These are phyloP conservation scores for Heliocidaris tuberculata DNA, from an alignment of 35 echinoderm and acorn worm genomes.

Conservation along the genomic window DNA sequence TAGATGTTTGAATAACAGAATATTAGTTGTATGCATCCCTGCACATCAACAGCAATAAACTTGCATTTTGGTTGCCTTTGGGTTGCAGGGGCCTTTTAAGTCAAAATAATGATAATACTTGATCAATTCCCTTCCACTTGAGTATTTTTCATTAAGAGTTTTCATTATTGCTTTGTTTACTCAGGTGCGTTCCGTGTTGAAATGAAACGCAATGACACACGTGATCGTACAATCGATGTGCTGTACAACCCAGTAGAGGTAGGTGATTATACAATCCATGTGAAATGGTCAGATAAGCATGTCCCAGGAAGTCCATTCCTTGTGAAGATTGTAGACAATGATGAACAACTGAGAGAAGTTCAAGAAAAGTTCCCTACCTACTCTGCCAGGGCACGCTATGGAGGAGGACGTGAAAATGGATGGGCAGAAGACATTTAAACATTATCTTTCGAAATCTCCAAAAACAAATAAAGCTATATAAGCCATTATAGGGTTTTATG, in stretches of 20 bases:
- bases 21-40: no score
- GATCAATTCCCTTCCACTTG: no score
- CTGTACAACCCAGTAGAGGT: constrained; percentile 80
- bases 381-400: neutral
- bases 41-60: no score
- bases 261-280: constrained; percentile 88
- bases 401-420: constrained; percentile 6
- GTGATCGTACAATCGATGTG: constrained; percentile 87
- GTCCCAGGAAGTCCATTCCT: constrained; percentile 88
- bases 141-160: no score
- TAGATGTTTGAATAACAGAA: no score
- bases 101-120: no score
- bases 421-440: constrained; percentile 40
- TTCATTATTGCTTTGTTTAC: neutral
- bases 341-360: constrained; percentile 64
- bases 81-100: no score
- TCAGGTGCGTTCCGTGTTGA: constrained; percentile 94
- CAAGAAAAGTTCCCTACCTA: constrained; percentile 55
- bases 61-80: no score
- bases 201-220: constrained; percentile 76
- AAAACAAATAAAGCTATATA: no score
- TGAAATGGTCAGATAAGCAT: constrained; percentile 94
- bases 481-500: no score
- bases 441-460: neutral
- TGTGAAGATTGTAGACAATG: constrained; percentile 73